Evolutionary conservation across 2,888 invertebrate genomes (phyloP), one percentile per base, ranked within the genome.

Genomic region (Phorcus lineatus): DNA sequence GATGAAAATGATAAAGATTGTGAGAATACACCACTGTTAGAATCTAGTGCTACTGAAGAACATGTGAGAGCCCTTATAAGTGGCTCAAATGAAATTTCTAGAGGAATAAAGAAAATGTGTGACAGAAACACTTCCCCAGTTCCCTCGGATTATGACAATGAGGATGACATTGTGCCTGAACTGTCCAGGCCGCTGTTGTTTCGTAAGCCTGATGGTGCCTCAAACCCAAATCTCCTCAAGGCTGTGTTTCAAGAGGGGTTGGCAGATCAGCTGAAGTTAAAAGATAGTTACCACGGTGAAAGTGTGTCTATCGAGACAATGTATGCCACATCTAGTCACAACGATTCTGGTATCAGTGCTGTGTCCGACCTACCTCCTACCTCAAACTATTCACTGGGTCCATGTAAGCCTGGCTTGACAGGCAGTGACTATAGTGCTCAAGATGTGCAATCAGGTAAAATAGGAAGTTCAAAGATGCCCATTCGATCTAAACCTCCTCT

Each of bases 201-300:
- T 28, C 82, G 91, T 62, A 90, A 88, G 94, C 97, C 97, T 6
- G 98, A 98, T 90, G 97, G 97, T 74, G 97, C 98, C 77, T 98
- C 97, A 31, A 97, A 98, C 94, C 97, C 97, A 22, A 97, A 97
- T 94, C 94, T 98, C 88, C 84, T 85, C 19, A 86, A 86, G 83
- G 88, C 88, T 82, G 82, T 84, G 54, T 86, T 82, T 24, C 57
- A 79, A 16, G 78, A 82, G 31, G 77, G 77, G 2, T 19, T 52
- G 19, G 62, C 75, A 19, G 74, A 79, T 22, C 57, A 76, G 22
- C 66, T 75, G 3, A 40, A 79, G 0, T 52, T 77, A 19, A 82
- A 78, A 31, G 70, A 78, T n/a, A 82, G 62, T 78, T 80, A 78
- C 28, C 62, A 28, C 17, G 47, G 66, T 53, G 79, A 79, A 54